Evolutionary conservation across 2,113 vertebrate genomes (phyloP).

Genomic region (Paedocypris sp.): DNA sequence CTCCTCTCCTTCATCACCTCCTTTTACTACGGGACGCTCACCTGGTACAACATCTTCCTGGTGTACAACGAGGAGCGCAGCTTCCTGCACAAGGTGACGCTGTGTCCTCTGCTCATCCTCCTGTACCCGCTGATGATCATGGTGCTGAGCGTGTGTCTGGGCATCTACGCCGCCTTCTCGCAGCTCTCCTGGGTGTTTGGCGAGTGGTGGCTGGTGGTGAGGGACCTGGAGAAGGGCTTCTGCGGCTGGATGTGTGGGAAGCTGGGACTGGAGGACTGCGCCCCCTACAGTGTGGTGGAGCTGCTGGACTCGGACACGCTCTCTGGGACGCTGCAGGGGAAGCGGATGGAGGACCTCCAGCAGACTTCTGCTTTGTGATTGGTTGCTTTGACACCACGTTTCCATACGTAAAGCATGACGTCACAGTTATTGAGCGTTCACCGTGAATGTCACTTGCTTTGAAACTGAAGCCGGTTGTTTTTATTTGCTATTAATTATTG

Average conservation of each 20-base stretch:
- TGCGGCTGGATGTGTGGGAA: slow-evolving; percentile 79
- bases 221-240: slow-evolving; percentile 79
- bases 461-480: no score
- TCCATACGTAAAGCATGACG: no score
- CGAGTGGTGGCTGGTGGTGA: slow-evolving; percentile 71
- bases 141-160: slow-evolving; percentile 64
- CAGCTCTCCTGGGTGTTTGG: slow-evolving; percentile 75
- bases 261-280: slow-evolving; percentile 75
- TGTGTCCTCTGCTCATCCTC: slow-evolving; percentile 72
- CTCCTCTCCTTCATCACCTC: slow-evolving; percentile 71
- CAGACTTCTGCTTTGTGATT: slow-evolving; percentile 66
- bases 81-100: slow-evolving; percentile 78
- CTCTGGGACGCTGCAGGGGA: slow-evolving; percentile 66
- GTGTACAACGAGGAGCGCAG: slow-evolving; percentile 81
- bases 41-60: slow-evolving; percentile 81
- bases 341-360: slow-evolving; percentile 55
- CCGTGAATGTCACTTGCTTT: no score
- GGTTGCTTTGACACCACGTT: no score
- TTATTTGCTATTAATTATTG: no score
- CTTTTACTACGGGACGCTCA: slow-evolving; percentile 80
- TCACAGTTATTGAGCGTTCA: no score
- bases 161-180: slow-evolving; percentile 63
- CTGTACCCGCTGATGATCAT: slow-evolving; percentile 75
- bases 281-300: slow-evolving; percentile 75
- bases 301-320: slow-evolving; percentile 72